phyloP scores from a whole-genome alignment of 2,113 vertebrate genomes.

The Aldabrachelys gigantea region DNA sequence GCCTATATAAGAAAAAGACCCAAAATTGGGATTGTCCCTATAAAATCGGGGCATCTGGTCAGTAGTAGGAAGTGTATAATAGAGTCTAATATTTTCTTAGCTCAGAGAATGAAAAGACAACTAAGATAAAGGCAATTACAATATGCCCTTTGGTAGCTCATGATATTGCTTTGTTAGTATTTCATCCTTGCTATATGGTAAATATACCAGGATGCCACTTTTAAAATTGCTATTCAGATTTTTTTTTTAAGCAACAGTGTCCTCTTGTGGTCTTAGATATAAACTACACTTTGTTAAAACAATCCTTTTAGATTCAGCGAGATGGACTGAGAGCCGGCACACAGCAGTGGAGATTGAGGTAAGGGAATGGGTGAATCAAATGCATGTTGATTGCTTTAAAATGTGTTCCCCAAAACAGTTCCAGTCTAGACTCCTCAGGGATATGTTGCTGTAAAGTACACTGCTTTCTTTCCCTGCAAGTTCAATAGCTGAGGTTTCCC shows the following conservation, averaged over 20 bases:
- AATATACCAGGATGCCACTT: conserved; percentile 19
- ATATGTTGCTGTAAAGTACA: conserved; percentile 44
- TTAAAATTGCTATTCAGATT: no score
- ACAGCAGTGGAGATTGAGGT: conserved; percentile 70
- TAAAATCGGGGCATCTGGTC: no score
- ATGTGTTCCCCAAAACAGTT: conserved; percentile 73
- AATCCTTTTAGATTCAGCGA: conserved; percentile 64
- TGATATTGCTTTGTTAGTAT: background rate
- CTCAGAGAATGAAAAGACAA: background rate
- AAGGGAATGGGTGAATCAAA: conserved; percentile 77
- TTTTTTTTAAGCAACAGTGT: conserved; percentile 26
- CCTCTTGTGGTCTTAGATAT: conserved; percentile 56
- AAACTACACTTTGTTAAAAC: conserved; percentile 63
- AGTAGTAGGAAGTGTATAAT: background rate
- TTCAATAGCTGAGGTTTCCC: conserved; percentile 44
- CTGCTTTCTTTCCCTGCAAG: conserved; percentile 61
- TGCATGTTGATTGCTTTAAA: conserved; percentile 76
- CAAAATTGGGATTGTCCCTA: no score
- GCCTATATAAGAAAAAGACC: no score
- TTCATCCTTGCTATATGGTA: conserved; percentile 1
- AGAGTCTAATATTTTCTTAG: background rate
- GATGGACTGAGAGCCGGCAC: conserved; percentile 67
- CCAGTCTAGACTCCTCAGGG: conserved; percentile 64
- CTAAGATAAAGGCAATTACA: background rate
- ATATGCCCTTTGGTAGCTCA: background rate